Conservation (phyloP, 2,888 invertebrate genomes). For the Nephrotoma appendiculata region DNA sequence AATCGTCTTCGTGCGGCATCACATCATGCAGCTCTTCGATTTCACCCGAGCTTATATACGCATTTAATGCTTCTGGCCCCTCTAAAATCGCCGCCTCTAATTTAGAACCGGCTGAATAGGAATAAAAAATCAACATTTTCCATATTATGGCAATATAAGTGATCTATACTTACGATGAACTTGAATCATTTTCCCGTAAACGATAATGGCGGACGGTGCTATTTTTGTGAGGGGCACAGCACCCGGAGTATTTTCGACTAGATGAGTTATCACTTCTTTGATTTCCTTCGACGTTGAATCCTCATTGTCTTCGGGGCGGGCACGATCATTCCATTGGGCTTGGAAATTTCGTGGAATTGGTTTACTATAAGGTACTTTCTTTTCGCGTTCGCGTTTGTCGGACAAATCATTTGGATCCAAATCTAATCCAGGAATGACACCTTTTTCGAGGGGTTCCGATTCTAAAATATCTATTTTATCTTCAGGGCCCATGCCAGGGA, state of each 20-base stretch:
- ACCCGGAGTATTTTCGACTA: constrained; percentile 60
- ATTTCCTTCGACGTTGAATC: constrained; percentile 34
- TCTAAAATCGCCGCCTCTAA: constrained; percentile 61
- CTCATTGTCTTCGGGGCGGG: constrained; percentile 39
- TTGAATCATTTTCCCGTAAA: constrained; percentile 68
- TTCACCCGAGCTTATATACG: constrained; percentile 64
- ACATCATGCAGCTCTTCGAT: constrained; percentile 67
- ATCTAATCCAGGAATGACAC: constrained; percentile 73
- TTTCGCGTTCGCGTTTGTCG: constrained; percentile 50
- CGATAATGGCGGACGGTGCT: constrained; percentile 62
- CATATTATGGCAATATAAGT: not conserved
- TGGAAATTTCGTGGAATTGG: constrained; percentile 94
- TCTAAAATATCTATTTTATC: constrained; percentile 70
- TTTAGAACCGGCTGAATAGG: constrained; percentile 49
- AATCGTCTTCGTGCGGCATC: constrained; percentile 48
- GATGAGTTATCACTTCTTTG: constrained; percentile 54
- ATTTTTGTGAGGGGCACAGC: constrained; percentile 63
- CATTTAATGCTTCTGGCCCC: constrained; percentile 61
- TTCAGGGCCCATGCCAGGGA: constrained; percentile 98
- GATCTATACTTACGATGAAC: constrained; percentile 45
- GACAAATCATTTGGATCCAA: constrained; percentile 55
- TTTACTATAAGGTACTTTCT: constrained; percentile 86
- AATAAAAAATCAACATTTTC: not conserved
- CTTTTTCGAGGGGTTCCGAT: constrained; percentile 41
- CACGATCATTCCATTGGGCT: constrained; percentile 87